These are phyloP conservation scores for Plusia festucae DNA, from an alignment of 2,888 invertebrate species.

Conservation along the genomic window DNA sequence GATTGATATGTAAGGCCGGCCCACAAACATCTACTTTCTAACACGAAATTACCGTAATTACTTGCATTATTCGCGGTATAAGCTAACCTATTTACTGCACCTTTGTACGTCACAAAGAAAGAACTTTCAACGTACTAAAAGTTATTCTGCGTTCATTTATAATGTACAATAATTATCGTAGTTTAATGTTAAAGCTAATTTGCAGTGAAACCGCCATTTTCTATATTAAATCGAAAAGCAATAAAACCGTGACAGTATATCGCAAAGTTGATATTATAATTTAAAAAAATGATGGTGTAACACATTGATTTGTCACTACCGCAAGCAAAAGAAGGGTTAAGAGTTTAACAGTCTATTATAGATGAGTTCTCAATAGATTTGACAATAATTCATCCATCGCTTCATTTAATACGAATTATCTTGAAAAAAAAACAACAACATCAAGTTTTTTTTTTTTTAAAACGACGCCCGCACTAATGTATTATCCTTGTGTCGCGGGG, in stretches of 20 bases:
- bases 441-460: too few species aligned
- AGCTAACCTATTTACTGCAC: conserved; percentile 19
- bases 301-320: conserved; percentile 49
- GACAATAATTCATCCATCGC: too few species aligned
- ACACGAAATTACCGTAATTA: conserved; percentile 41
- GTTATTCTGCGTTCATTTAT: neutral
- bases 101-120: conserved; percentile 13
- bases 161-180: neutral
- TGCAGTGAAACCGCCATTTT: conserved; percentile 17
- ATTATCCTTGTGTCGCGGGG: too few species aligned
- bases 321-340: too few species aligned
- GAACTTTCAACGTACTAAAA: conserved; percentile 8
- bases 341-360: too few species aligned
- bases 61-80: conserved; percentile 11
- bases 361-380: too few species aligned
- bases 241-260: conserved; percentile 20
- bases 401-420: too few species aligned
- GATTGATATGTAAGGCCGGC: conserved; percentile 39
- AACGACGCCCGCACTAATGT: too few species aligned
- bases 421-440: too few species aligned
- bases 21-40: conserved; percentile 43
- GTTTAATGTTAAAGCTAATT: conserved; percentile 7
- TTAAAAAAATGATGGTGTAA: conserved; percentile 43
- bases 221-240: conserved; percentile 15
- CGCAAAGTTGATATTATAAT: conserved; percentile 46